Conservation (phyloP, 2,888 invertebrate species). For the Iphiclides podalirius region DNA sequence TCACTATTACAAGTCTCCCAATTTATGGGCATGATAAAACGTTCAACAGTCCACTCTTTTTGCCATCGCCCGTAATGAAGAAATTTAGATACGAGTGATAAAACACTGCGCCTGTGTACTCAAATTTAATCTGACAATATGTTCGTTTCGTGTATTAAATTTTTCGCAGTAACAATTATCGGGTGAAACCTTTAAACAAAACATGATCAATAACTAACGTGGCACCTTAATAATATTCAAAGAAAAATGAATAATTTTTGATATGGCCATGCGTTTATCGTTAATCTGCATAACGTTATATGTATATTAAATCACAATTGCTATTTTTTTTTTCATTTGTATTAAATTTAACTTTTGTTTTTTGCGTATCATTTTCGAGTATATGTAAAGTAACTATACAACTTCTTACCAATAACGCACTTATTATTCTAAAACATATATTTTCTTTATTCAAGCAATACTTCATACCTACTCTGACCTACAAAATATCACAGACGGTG, state of each 20-base stretch:
- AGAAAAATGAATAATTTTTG: slow-evolving; percentile 63
- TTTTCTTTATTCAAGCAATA: slow-evolving; percentile 74
- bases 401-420: slow-evolving; percentile 71
- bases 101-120: neutral
- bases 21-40: neutral
- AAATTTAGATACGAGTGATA: neutral
- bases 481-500: slow-evolving; percentile 80
- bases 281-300: slow-evolving; percentile 65
- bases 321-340: slow-evolving; percentile 56
- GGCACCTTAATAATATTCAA: slow-evolving; percentile 56
- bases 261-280: slow-evolving; percentile 75
- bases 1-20: slow-evolving; percentile 17
- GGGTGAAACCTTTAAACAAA: slow-evolving; percentile 36
- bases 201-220: slow-evolving; percentile 36
- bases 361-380: slow-evolving; percentile 55
- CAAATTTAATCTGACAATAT: slow-evolving; percentile 1
- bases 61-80: neutral
- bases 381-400: slow-evolving; percentile 62
- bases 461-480: slow-evolving; percentile 75
- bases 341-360: slow-evolving; percentile 46
- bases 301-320: slow-evolving; percentile 76
- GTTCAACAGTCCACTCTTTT: neutral
- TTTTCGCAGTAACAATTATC: slow-evolving; percentile 36
- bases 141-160: neutral
- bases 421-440: slow-evolving; percentile 73